Evolutionary conservation across 2,797 vertebrate species (phyloP), one percentile per base, ranked within the genome.

Genomic region (Mus minutoides): DNA sequence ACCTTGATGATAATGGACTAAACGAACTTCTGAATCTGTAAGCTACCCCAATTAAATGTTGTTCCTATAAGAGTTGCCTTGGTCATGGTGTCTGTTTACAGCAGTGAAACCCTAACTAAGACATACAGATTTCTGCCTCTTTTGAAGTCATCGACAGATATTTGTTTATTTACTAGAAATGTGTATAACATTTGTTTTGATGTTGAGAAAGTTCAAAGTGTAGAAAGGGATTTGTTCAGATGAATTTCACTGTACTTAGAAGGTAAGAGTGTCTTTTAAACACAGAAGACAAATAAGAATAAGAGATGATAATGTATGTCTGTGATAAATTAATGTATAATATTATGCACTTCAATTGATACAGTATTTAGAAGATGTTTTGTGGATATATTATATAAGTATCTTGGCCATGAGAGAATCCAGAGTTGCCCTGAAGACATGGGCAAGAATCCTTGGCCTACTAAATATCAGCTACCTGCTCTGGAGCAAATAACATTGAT

Each of bases 81-180:
- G 17, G 67, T 69, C 16, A n/a, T 69, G 7, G 34, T 69, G 3
- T 69, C 7, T 69, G 34, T 8, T n/a, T 34, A 19, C 34, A n/a
- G 7, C 16, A 69, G 16, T n/a, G n/a, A n/a, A 69, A 69, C 67
- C 17, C 67, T 69, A n/a, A 64, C 62, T 31, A 64, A 64, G 62
- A 31, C 62, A 64, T 34, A 79, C 82, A 85, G 4, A 94, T 92
- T 82, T 84, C 52, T 80, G 16, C 49, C 37, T 88, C 43, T 73
- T 93, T 88, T 62, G 22, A 93, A n/a, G 86, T 80, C 80, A 75
- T 77, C 91, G 73, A 90, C 4, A 91, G 73, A 56, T 88, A 91
- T 62, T 49, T 96, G 34, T 78, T 96, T 26, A n/a, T 82, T 96
- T 69, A 64, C 73, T 85, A 78, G 71, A 92, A 21, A n/a, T 37